Conservation (phyloP, 2,888 invertebrate genomes). For the Cantharis rustica region DNA sequence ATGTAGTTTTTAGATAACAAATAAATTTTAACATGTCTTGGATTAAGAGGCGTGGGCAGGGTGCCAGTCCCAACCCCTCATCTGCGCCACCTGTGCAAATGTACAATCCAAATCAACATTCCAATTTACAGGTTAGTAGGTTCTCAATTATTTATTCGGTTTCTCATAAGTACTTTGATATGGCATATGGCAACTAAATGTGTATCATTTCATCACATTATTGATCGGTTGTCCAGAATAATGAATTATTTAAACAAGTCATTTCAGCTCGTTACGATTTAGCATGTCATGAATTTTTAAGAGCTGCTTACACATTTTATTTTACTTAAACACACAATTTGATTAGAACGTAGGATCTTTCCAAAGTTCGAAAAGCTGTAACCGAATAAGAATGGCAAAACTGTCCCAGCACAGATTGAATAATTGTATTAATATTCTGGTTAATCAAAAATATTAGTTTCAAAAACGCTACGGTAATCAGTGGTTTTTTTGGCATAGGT, state of each 20-base stretch:
- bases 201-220: background rate
- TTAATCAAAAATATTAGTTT: no score
- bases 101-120: constrained; percentile 55
- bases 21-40: constrained; percentile 48
- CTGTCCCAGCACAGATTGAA: background rate
- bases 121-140: constrained; percentile 47
- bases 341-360: no score
- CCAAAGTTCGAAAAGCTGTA: background rate
- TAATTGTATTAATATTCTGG: no score
- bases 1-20: background rate
- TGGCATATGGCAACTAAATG: background rate
- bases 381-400: background rate
- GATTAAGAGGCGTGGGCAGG: constrained; percentile 51
- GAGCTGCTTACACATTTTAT: background rate
- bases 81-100: constrained; percentile 48
- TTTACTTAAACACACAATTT: background rate
- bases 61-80: constrained; percentile 45
- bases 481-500: no score
- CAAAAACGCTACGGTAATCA: no score
- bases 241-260: background rate
- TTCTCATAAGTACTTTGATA: background rate
- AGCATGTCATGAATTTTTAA: background rate
- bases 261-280: background rate
- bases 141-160: background rate
- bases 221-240: background rate